Base-by-base conservation (phyloP, 1,140 invertebrate genomes). In the Homarus americanus region DNA sequence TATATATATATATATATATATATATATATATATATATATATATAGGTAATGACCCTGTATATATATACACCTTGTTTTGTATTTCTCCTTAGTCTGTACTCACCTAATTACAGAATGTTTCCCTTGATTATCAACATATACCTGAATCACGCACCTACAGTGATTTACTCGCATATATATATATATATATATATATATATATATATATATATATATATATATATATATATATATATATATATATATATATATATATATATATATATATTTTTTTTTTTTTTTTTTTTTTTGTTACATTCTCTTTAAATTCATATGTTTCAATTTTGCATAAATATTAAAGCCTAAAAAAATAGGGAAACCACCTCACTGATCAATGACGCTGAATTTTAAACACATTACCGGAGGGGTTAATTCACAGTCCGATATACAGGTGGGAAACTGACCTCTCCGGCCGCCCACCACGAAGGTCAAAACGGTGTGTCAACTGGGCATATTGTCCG, bases 291-390 rank as follows among this genome's bases (percentile, higher is more conserved):
- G 24, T 72, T 34, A 5, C 41, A 41, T 78, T 80, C 44, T n/a
- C 34, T 7, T 28, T 80, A n/a, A 80, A 49, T 53, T 53, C 24
- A 53, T 53, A 36, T 28, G 53, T 28, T 15, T 58, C 17, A 41
- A 82, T 34, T 82, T 82, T 82, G 49, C 79, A 82, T 63, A 63
- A 63, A 63, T 82, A 82, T 82, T 82, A 28, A 63, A 28, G n/a
- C 38, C 28, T 24, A 63, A 82, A 82, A 49, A 53, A 80, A 80
- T 53, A 80, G 53, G 34, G 53, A 80, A 63, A 80, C 49, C 78
- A 80, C 53, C 41, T 34, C n/a, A 24, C 41, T 53, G 78, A 53
- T 80, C 78, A 80, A 80, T 80, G 78, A 28, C 44, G 28, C 41
- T 53, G 44, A 53, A 80, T 80, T 49, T 80, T 80, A 80, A 80